These are phyloP conservation scores for Amiota communis DNA, from an alignment of 2,888 invertebrate species.

Conservation along the genomic window DNA sequence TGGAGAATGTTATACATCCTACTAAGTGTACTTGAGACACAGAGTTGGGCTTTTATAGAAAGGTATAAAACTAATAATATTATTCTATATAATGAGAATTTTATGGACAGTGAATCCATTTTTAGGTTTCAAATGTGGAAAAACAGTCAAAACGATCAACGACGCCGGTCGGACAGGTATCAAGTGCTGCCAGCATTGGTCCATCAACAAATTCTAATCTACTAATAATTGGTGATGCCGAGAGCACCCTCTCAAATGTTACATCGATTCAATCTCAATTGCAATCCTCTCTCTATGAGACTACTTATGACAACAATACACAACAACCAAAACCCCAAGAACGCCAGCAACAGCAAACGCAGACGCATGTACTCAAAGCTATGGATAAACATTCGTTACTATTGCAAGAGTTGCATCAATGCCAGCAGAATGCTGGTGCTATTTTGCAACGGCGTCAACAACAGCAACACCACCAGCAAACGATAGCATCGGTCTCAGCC, in stretches of 20 bases:
- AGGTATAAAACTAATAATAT: conserved; percentile 50
- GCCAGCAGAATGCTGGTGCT: conserved; percentile 44
- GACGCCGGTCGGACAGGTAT: conserved; percentile 36
- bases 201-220: conserved; percentile 10
- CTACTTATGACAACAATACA: conserved; percentile 55
- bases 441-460: conserved; percentile 9
- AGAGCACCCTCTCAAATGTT: conserved; percentile 72
- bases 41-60: conserved; percentile 67
- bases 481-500: conserved; percentile 42
- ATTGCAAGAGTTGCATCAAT: conserved; percentile 63
- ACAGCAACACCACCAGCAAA: conserved; percentile 14
- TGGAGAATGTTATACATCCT: conserved; percentile 72
- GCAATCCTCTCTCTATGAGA: conserved; percentile 71
- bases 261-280: conserved; percentile 73
- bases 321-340: conserved; percentile 39
- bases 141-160: conserved; percentile 60
- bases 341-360: conserved; percentile 43
- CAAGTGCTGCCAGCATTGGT: conserved; percentile 15
- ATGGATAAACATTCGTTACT: conserved; percentile 65
- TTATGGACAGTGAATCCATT: neutral
- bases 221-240: conserved; percentile 56
- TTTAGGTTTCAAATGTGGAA: conserved; percentile 68
- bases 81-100: neutral
- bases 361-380: conserved; percentile 59
- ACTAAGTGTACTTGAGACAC: conserved; percentile 73